These are phyloP conservation scores for Probaryconus sp. DNA, from an alignment of 1,140 invertebrate genomes.

Conservation along the genomic window DNA sequence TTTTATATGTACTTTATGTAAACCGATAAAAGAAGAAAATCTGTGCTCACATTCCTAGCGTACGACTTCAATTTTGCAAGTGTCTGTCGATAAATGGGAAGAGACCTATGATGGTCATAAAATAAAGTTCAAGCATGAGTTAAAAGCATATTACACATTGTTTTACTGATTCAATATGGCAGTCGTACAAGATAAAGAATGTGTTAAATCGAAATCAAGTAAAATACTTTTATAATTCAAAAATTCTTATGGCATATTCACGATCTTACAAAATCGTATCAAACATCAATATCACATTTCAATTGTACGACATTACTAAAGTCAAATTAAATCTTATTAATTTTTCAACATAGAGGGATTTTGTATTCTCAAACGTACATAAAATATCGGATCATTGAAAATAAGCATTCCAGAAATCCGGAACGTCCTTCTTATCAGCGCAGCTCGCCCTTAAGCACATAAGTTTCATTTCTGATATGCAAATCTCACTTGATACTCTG, in stretches of 20 bases:
- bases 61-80: conserved; percentile 17
- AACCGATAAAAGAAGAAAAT: conserved; percentile 19
- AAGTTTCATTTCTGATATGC: conserved; percentile 24
- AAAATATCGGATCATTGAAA: not conserved
- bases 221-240: no score
- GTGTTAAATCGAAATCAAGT: no score
- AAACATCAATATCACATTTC: no score
- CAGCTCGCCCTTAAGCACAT: conserved; percentile 4
- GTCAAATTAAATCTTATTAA: no score
- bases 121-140: not conserved
- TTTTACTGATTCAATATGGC: not conserved
- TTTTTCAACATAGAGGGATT: no score
- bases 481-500: conserved; percentile 32
- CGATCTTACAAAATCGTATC: no score
- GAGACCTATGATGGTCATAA: not conserved
- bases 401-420: not conserved
- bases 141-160: not conserved
- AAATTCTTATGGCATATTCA: no score
- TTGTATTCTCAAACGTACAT: no score
- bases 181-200: no score
- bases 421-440: conserved; percentile 8
- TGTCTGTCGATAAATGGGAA: not conserved
- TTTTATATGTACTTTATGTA: conserved; percentile 23
- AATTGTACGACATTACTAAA: no score
- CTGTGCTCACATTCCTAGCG: not conserved